Conservation (phyloP, 2,888 invertebrate species). For the Caenorhabditis panamensis region DNA sequence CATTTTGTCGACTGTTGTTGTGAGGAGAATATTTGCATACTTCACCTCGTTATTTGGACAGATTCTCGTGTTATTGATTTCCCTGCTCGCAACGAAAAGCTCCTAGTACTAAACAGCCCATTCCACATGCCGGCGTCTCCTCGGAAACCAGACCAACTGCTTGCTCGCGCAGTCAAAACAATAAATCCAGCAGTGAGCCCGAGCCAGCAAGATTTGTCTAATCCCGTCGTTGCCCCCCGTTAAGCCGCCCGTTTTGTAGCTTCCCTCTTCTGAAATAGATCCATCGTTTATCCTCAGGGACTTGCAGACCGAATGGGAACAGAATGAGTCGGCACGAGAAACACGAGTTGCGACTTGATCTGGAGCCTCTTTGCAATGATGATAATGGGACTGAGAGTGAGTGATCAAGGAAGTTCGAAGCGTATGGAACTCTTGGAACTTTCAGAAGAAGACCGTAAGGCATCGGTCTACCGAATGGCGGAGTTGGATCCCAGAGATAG, state of each 20-base stretch:
- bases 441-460: no score
- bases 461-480: constrained; percentile 31
- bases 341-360: constrained; percentile 31
- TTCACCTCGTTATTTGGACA: neutral
- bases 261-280: neutral
- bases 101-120: neutral
- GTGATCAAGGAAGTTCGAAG: no score
- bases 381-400: constrained; percentile 29
- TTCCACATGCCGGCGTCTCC: neutral
- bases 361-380: constrained; percentile 28
- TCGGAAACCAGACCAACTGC: neutral
- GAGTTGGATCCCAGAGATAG: constrained; percentile 7
- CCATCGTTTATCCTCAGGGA: neutral
- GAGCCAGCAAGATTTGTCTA: neutral
- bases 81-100: neutral
- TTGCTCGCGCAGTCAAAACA: neutral
- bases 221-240: neutral
- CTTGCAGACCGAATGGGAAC: neutral
- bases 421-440: no score
- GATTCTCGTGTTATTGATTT: neutral
- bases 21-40: constrained; percentile 1
- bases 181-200: neutral
- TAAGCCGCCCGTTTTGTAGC: neutral
- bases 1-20: neutral
- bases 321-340: constrained; percentile 35